Conservation (phyloP, 1,140 invertebrate genomes). For the Nymphalis io region DNA sequence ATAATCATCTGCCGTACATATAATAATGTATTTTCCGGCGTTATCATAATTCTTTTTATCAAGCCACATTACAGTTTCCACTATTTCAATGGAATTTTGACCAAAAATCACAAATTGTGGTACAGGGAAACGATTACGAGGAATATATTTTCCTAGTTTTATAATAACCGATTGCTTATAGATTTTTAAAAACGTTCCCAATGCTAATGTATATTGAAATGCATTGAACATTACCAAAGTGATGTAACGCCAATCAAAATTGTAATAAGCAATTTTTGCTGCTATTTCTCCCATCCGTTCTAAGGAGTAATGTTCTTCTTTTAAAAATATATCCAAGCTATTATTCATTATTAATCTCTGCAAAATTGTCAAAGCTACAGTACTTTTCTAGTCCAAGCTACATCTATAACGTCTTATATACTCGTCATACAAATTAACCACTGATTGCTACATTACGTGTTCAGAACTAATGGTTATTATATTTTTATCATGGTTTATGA, state of each 20-base stretch:
- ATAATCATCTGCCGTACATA: slow-evolving; percentile 44
- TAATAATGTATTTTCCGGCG: slow-evolving; percentile 53
- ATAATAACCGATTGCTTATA: slow-evolving; percentile 50
- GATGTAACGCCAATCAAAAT: slow-evolving; percentile 62
- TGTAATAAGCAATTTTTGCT: slow-evolving; percentile 55
- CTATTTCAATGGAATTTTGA: slow-evolving; percentile 46
- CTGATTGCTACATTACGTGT: slow-evolving; percentile 34
- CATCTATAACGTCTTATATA: slow-evolving; percentile 2
- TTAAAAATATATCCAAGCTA: slow-evolving; percentile 17
- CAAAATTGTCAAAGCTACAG: neutral
- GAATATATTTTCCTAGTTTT: slow-evolving; percentile 46
- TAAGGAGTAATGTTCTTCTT: slow-evolving; percentile 33
- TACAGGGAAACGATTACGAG: slow-evolving; percentile 27
- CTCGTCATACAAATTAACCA: neutral
- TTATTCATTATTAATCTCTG: slow-evolving; percentile 15
- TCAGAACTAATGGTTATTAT: slow-evolving; percentile 5
- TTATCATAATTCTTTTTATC: slow-evolving; percentile 46
- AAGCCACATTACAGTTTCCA: slow-evolving; percentile 48
- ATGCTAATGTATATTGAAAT: slow-evolving; percentile 33
- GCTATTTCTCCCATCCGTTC: slow-evolving; percentile 45
- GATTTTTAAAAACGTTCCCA: slow-evolving; percentile 50
- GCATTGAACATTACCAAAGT: slow-evolving; percentile 52
- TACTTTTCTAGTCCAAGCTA: neutral
- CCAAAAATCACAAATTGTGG: slow-evolving; percentile 59
- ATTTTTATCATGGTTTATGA: slow-evolving; percentile 17